Evolutionary conservation across 2,888 invertebrate genomes (phyloP), one percentile per base, ranked within the genome.

Genomic region (Drosophila heteroneura): DNA sequence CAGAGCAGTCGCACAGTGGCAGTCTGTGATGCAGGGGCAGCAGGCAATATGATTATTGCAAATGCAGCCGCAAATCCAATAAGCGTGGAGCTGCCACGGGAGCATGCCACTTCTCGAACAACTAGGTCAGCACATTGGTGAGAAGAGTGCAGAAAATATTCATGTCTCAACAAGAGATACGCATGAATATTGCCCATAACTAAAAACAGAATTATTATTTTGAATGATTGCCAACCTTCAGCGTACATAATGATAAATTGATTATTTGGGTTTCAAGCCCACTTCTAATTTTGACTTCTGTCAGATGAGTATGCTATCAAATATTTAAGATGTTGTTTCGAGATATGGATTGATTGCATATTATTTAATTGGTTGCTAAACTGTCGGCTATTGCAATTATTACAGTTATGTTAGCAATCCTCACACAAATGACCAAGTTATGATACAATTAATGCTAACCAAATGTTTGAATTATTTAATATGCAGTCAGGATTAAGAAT

Each of bases 31-130:
- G 51, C 58, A 57, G 56, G 32, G 26, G 58, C 51, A 70, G 73
- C 57, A 56, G 68, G 79, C 79, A 76, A 81, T 79, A 76, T 84
- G 82, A 87, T 87, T 87, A 84, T 78, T 70, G 68, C 73, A 80
- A 86, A 80, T 74, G 72, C 58, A 51, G 61, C 59, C 59, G 56
- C 83, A 78, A 72, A 83, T 70, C 64, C 81, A 84, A 84, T 87
- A 80, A 78, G 60, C 68, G 59, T 76, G 64, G 37, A 72, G 65
- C 59, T 59, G 60, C 64, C 62, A 57, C 35, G 28, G 41, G 35
- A 22, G 62, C 53, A 62, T 65, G 66, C 64, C 71, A 60, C 66
- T 71, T 71, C 56, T 37, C 58, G 10, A 61, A 59, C 37, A 86
- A 81, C 59, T 87, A 66, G 87, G 84, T 79, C 87, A 84, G 59